These are phyloP conservation scores for Asteroscopus sphinx DNA, from an alignment of 2,888 invertebrate species.

Conservation along the genomic window DNA sequence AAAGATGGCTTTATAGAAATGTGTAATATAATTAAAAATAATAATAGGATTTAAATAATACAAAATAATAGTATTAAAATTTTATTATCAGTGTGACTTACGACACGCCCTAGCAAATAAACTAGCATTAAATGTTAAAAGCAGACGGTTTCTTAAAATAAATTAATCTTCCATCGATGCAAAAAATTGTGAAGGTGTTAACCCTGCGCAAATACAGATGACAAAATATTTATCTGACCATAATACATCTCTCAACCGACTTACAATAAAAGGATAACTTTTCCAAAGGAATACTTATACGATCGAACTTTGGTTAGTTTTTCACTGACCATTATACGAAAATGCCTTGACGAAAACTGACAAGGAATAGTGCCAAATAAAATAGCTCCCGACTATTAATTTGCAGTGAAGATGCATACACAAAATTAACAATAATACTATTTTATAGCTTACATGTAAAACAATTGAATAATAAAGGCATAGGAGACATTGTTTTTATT, in stretches of 20 bases:
- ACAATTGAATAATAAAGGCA: conserved; percentile 57
- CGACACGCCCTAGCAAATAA: conserved; percentile 73
- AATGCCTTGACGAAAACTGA: conserved; percentile 20
- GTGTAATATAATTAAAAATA: background rate
- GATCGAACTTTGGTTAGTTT: conserved; percentile 47
- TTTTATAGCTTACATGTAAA: conserved; percentile 62
- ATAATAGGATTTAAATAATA: conserved; percentile 35
- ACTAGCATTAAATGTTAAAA: conserved; percentile 78
- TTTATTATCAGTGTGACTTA: conserved; percentile 72
- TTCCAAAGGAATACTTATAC: conserved; percentile 27
- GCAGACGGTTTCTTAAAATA: conserved; percentile 72
- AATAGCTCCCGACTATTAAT: conserved; percentile 22
- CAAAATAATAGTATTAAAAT: conserved; percentile 68
- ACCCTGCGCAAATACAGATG: conserved; percentile 41
- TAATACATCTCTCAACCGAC: conserved; percentile 42
- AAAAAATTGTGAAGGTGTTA: conserved; percentile 54
- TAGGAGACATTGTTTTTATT: conserved; percentile 33
- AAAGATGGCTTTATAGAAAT: no score
- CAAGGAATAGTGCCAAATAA: conserved; percentile 23
- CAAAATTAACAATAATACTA: conserved; percentile 62
- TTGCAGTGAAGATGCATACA: conserved; percentile 44
- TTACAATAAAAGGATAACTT: conserved; percentile 33
- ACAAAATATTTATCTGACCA: conserved; percentile 36
- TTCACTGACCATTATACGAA: conserved; percentile 31
- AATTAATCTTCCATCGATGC: conserved; percentile 61